phyloP scores from a whole-genome alignment of 2,888 invertebrate genomes.

The Andrena chrysosceles region DNA sequence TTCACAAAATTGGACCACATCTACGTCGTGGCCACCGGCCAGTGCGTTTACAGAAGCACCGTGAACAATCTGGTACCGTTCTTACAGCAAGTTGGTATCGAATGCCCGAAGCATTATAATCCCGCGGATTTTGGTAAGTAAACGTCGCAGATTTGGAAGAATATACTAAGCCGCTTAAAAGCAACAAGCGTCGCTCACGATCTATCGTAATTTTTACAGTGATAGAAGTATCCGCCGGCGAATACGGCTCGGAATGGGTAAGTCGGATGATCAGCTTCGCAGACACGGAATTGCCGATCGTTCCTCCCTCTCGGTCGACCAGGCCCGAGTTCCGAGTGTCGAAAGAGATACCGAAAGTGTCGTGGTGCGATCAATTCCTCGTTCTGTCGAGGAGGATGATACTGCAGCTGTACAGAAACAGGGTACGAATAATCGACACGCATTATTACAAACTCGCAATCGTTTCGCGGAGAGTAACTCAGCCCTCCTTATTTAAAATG shows the following conservation, averaged over 20 bases:
- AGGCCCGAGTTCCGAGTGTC: constrained; percentile 83
- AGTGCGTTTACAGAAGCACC: constrained; percentile 95
- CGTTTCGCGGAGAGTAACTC: neutral
- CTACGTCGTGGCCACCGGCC: constrained; percentile 94
- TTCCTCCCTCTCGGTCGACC: constrained; percentile 65
- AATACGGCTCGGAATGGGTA: constrained; percentile 90
- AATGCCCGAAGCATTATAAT: constrained; percentile 97
- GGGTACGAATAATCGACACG: constrained; percentile 84
- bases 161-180: too few relatives aligned
- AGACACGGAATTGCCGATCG: constrained; percentile 84
- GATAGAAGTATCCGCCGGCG: constrained; percentile 92
- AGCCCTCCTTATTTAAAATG: too few relatives aligned
- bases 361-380: constrained; percentile 89
- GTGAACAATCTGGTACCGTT: constrained; percentile 93
- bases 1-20: constrained; percentile 97
- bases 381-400: constrained; percentile 90
- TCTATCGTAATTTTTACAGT: constrained; percentile 83
- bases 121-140: constrained; percentile 97
- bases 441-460: neutral
- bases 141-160: neutral
- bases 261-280: constrained; percentile 90
- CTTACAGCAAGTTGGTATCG: constrained; percentile 90
- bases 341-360: constrained; percentile 86
- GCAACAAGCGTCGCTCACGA: too few relatives aligned
- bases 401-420: constrained; percentile 91